These are phyloP conservation scores for Laticauda colubrina DNA, from an alignment of 2,113 vertebrate genomes.

Conservation along the genomic window DNA sequence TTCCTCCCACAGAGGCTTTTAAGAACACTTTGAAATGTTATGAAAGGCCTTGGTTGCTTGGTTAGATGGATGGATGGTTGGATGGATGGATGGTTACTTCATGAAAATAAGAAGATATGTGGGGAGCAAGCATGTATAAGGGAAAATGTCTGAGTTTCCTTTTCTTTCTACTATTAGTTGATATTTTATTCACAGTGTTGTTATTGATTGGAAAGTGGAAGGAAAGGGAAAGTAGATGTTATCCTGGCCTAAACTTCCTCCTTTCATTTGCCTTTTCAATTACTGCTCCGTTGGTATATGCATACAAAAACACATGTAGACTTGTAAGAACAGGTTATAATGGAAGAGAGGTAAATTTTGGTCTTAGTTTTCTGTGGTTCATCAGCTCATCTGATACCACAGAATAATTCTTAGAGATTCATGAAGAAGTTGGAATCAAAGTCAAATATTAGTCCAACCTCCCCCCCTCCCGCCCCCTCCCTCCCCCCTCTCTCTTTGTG, in stretches of 20 bases:
- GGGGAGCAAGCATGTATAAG: neutral
- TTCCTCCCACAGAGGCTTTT: neutral
- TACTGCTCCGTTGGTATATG: neutral
- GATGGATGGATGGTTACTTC: neutral
- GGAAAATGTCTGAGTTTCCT: neutral
- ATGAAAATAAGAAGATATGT: neutral
- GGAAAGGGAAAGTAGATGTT: neutral
- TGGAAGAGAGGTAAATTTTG: neutral
- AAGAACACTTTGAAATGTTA: neutral
- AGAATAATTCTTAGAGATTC: neutral
- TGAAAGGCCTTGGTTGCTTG: neutral
- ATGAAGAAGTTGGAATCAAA: neutral
- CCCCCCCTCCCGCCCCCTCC: accelerated
- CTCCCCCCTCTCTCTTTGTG: too few species aligned
- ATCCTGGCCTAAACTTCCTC: neutral
- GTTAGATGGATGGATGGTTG: neutral
- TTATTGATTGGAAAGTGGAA: neutral
- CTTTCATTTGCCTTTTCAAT: neutral
- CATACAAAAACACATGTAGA: neutral
- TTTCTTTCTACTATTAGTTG: neutral
- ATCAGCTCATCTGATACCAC: neutral
- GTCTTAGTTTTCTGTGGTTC: neutral
- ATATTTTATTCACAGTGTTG: neutral
- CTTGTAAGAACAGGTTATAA: neutral
- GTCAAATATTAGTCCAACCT: neutral